Conservation (phyloP, 2,888 invertebrate species). For the Erebia ligea region DNA sequence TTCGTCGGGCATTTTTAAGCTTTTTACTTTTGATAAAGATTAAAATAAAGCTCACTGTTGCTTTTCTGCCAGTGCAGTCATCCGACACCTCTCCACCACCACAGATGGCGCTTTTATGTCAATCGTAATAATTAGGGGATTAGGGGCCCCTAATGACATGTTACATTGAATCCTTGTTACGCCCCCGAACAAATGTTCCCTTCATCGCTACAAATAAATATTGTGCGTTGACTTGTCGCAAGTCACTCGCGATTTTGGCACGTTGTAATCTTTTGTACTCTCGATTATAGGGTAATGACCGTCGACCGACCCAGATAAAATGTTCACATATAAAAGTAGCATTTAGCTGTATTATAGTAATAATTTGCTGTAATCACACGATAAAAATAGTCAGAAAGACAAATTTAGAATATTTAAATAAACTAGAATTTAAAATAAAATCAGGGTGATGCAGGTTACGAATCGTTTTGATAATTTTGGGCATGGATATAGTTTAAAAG, state of each 20-base stretch:
- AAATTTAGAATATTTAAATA: too few relatives aligned
- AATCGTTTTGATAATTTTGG: too few relatives aligned
- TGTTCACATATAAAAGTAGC: background rate
- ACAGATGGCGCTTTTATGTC: conserved; percentile 82
- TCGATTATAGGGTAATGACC: conserved; percentile 24
- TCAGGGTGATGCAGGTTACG: too few relatives aligned
- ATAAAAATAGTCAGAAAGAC: too few relatives aligned
- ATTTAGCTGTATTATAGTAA: background rate
- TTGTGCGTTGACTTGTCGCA: conserved; percentile 62
- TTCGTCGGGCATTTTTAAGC: background rate
- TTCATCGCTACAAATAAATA: conserved; percentile 61
- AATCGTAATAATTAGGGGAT: conserved; percentile 83
- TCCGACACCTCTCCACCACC: conserved; percentile 75
- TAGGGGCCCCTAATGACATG: conserved; percentile 78
- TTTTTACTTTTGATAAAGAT: conserved; percentile 16
- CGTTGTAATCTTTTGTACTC: conserved; percentile 28
- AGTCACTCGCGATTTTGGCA: conserved; percentile 47
- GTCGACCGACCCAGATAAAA: background rate
- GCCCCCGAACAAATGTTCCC: conserved; percentile 77
- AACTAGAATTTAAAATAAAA: too few relatives aligned
- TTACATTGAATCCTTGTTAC: conserved; percentile 78
- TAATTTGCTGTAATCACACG: background rate
- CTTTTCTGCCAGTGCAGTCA: conserved; percentile 52
- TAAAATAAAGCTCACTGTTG: conserved; percentile 18
- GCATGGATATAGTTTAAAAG: too few relatives aligned